Conservation (phyloP, 64 coral and sea anemone genomes). For the Pocillopora damicornis region DNA sequence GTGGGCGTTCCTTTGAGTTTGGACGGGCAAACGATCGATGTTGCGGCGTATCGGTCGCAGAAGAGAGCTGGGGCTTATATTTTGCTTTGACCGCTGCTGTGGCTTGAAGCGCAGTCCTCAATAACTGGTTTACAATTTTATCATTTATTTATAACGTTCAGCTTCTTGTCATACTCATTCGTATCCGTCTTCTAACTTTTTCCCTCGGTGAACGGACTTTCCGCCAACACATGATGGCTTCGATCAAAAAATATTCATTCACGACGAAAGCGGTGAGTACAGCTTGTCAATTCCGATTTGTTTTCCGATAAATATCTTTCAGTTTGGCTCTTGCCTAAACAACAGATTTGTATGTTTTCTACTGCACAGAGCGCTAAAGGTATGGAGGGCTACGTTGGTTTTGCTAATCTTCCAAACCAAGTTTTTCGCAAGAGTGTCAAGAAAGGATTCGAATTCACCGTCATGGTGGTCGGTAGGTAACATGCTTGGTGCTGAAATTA, state of each 20-base stretch:
- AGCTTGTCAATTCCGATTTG: background rate
- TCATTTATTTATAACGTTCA: conserved; percentile 47
- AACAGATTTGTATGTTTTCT: background rate
- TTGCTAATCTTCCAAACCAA: conserved; percentile 99
- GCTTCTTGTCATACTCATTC: conserved; percentile 12
- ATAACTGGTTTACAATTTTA: conserved; percentile 19
- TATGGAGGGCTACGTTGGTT: conserved; percentile 97
- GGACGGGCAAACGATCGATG: background rate
- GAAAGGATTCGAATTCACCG: conserved; percentile 99
- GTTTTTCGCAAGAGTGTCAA: conserved; percentile 99
- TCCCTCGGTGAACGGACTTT: background rate
- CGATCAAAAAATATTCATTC: conserved; percentile 30
- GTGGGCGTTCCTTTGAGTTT: conserved; percentile 14
- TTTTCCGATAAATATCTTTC: background rate
- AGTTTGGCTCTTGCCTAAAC: background rate
- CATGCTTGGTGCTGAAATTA: background rate
- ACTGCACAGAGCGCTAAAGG: conserved; percentile 82
- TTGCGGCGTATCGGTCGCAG: background rate
- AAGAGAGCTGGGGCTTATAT: background rate
- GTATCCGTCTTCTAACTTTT: conserved; percentile 10
- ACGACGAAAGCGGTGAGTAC: conserved; percentile 24
- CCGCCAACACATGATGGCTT: background rate
- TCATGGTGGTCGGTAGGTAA: conserved; percentile 96
- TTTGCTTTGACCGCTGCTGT: conserved; percentile 3
- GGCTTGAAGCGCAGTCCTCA: background rate